A percentile compares a stretch with the other conserved stretches of the same genome.
Conservation (phyloP, 2,113 vertebrate genomes). For the human region GRCh38 chr1:12406501-12407000, state of each 20-base stretch:
- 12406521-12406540: constrained; percentile 57
- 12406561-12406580: constrained; percentile 39
- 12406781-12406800: constrained; percentile 63
- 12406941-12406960: constrained; percentile 68
- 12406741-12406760: constrained; percentile 24
- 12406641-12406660: constrained; percentile 27
- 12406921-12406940: constrained; percentile 77
- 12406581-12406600: constrained; percentile 51
- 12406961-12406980: constrained; percentile 79
- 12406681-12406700: not conserved
- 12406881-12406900: constrained; percentile 77
- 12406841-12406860: constrained; percentile 66
- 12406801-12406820: constrained; percentile 66
- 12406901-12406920: constrained; percentile 80
- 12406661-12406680: not conserved
- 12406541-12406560: constrained; percentile 52
- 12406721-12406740: not conserved
- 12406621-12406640: constrained; percentile 15
- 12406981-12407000: constrained; percentile 80
- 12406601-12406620: constrained; percentile 4
- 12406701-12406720: not conserved
- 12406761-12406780: not conserved
- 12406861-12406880: constrained; percentile 75
- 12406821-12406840: constrained; percentile 76
- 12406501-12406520: constrained; percentile 45